phyloP scores from a whole-genome alignment of 2,797 vertebrate genomes.

The Syncerus caffer region DNA sequence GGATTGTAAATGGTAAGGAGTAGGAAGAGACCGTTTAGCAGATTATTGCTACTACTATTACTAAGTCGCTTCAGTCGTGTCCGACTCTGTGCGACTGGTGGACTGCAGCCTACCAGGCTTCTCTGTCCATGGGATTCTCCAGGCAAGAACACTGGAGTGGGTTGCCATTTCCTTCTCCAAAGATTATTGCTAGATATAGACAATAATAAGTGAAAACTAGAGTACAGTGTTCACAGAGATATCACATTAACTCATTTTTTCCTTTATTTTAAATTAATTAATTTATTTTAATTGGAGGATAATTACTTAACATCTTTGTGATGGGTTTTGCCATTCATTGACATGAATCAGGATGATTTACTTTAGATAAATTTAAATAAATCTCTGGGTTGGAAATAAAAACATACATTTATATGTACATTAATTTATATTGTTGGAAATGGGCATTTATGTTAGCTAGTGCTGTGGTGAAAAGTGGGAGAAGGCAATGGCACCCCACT shows the following conservation, averaged over 20 bases:
- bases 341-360: neutral
- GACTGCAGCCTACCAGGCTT: no score
- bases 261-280: neutral
- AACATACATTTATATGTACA: neutral
- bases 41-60: neutral
- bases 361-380: neutral
- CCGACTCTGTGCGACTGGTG: no score
- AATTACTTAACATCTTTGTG: neutral
- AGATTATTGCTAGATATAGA: neutral
- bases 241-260: neutral
- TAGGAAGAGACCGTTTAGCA: neutral
- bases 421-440: neutral
- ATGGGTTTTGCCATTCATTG: neutral
- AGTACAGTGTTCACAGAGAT: neutral
- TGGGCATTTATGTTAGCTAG: neutral
- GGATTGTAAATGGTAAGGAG: neutral
- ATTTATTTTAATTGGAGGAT: neutral
- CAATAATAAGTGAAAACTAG: neutral
- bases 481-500: no score
- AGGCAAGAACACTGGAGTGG: no score
- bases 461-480: neutral
- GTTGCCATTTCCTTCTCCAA: no score
- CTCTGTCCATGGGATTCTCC: no score
- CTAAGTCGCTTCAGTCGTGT: no score
- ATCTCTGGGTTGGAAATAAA: neutral